These are phyloP conservation scores for Ctenomys sociabilis DNA, from an alignment of 2,113 vertebrate species.

Conservation along the genomic window DNA sequence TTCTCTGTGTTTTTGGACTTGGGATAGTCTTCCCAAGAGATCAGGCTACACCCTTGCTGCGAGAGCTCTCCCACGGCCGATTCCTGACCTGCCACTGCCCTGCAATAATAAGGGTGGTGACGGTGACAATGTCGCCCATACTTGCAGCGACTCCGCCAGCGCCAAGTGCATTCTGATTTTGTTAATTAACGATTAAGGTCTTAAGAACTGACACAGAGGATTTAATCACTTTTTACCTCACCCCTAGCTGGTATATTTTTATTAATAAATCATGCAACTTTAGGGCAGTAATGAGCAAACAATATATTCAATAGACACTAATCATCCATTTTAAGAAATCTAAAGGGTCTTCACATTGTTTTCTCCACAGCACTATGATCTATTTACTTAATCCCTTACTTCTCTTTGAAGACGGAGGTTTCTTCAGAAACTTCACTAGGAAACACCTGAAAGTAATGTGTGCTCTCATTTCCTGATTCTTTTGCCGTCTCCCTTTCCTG, in stretches of 20 bases:
- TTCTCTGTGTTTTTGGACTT: neutral
- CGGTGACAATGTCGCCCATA: neutral
- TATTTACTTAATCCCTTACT: neutral
- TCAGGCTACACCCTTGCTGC: neutral
- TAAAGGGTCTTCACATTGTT: neutral
- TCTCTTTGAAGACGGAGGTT: conserved; percentile 1
- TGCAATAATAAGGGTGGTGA: neutral
- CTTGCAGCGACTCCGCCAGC: neutral
- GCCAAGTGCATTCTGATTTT: neutral
- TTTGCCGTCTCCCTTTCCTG: neutral
- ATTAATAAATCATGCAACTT: neutral
- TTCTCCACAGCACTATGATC: neutral
- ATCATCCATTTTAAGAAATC: neutral
- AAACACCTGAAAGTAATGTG: neutral
- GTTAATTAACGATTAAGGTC: neutral
- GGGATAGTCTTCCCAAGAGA: neutral
- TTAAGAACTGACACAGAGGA: neutral
- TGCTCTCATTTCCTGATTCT: neutral
- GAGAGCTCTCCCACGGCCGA: neutral
- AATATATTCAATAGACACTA: neutral
- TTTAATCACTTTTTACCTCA: neutral
- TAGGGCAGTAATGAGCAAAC: neutral
- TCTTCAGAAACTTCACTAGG: neutral
- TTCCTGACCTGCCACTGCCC: neutral
- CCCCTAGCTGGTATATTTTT: neutral